phyloP scores from a whole-genome alignment of 2,888 invertebrate genomes.

The Nomada ruficornis region DNA sequence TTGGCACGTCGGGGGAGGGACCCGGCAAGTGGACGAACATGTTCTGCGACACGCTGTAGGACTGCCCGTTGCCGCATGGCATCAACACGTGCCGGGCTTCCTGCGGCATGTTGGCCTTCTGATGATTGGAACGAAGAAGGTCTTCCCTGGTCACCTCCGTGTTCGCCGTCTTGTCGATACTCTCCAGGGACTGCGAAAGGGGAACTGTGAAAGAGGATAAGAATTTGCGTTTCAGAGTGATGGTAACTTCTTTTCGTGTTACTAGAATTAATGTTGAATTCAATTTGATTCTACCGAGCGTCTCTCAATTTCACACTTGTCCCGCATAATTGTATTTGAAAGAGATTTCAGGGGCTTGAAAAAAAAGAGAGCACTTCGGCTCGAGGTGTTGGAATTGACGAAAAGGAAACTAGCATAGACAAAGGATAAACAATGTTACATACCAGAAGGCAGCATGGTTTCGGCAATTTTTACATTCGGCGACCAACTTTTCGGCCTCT shows the following conservation, averaged over 20 bases:
- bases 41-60: slow-evolving; percentile 96
- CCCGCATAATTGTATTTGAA: too few species aligned
- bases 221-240: too few species aligned
- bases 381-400: too few species aligned
- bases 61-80: slow-evolving; percentile 93
- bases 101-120: slow-evolving; percentile 84
- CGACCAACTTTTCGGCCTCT: slow-evolving; percentile 90
- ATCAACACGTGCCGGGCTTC: slow-evolving; percentile 92
- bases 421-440: neutral
- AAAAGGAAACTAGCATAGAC: too few species aligned
- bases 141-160: slow-evolving; percentile 81
- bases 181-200: slow-evolving; percentile 89
- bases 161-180: slow-evolving; percentile 84
- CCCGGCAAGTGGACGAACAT: slow-evolving; percentile 93
- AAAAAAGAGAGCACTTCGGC: too few species aligned
- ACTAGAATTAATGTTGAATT: too few species aligned
- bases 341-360: too few species aligned
- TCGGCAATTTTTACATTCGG: slow-evolving; percentile 88
- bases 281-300: too few species aligned
- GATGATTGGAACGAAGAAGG: slow-evolving; percentile 79
- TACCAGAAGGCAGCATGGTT: slow-evolving; percentile 85
- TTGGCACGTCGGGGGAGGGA: slow-evolving; percentile 83
- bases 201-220: slow-evolving; percentile 82
- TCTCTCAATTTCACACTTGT: too few species aligned
- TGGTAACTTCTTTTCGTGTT: too few species aligned